Conservation (phyloP, 2,797 vertebrate species). For the Pseudomugil gertrudae region DNA sequence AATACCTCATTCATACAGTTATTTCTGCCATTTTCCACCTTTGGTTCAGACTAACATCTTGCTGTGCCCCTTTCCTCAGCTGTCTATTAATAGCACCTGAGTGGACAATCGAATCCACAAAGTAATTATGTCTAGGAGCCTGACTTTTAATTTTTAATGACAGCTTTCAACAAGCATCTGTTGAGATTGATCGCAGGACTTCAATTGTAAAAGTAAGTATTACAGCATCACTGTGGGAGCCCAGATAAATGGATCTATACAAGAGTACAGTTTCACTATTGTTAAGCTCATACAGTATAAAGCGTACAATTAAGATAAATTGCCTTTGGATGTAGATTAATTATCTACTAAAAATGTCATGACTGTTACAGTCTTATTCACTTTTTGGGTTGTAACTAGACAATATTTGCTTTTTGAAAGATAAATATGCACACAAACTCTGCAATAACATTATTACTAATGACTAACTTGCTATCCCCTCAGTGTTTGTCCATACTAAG, state of each 20-base stretch:
- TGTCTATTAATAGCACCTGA: background rate
- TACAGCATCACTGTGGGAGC: background rate
- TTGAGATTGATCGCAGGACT: background rate
- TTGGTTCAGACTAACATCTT: background rate
- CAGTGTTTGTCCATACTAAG: background rate
- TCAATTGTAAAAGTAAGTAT: background rate
- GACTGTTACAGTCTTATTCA: background rate
- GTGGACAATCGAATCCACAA: background rate
- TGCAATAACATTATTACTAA: background rate
- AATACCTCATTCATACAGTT: background rate
- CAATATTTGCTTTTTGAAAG: background rate
- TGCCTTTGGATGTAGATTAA: background rate
- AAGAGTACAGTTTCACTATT: background rate
- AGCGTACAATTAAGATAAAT: background rate
- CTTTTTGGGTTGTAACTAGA: too few relatives aligned
- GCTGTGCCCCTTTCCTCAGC: background rate
- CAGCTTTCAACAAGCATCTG: background rate
- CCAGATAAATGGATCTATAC: background rate
- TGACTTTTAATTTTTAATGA: background rate
- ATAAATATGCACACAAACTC: background rate
- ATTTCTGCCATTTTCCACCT: background rate
- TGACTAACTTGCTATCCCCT: background rate
- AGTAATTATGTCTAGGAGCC: background rate
- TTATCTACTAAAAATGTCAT: background rate
- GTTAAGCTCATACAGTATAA: background rate